Evolutionary conservation across 2,797 vertebrate genomes (phyloP).

Genomic region (Eutrigla gurnardus): DNA sequence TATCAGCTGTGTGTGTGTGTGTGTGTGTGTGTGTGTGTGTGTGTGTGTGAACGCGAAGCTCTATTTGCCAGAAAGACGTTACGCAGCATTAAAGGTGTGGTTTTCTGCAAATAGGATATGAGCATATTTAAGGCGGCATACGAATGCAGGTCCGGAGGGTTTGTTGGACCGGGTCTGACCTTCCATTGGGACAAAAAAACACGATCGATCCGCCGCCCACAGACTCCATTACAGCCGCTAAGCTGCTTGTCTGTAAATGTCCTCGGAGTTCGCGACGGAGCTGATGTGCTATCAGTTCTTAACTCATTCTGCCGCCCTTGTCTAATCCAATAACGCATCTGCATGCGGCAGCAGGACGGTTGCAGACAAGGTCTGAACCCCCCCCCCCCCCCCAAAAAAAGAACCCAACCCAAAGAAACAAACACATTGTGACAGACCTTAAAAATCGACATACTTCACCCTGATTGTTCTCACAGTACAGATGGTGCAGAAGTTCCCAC

Average conservation of each 20-base stretch:
- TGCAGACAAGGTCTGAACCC: neutral
- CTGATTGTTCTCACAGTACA: neutral
- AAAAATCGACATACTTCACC: neutral
- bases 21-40: neutral
- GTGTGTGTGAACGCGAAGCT: constrained; percentile 2
- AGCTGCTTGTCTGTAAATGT: constrained; percentile 66
- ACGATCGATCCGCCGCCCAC: constrained; percentile 62
- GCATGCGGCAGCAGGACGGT: neutral
- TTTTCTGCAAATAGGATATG: constrained; percentile 23
- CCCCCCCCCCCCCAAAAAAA: no score
- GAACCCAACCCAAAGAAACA: no score
- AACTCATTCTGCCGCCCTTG: constrained; percentile 21
- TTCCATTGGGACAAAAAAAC: constrained; percentile 56
- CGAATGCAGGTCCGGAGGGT: constrained; percentile 8
- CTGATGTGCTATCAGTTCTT: constrained; percentile 44
- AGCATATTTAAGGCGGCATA: constrained; percentile 2
- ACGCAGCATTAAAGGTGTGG: constrained; percentile 23
- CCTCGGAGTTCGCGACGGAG: constrained; percentile 28
- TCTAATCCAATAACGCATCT: constrained; percentile 29
- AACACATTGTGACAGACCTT: neutral
- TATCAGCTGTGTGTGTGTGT: constrained; percentile 21
- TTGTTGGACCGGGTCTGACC: constrained; percentile 46
- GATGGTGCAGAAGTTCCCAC: neutral
- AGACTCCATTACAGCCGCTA: constrained; percentile 65
- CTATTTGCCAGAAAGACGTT: constrained; percentile 38